A percentile compares a stretch with the other conserved stretches of the same genome.
These are phyloP conservation scores for Parascotia fuliginaria DNA, from an alignment of 2,888 invertebrate genomes.

Conservation along the genomic window DNA sequence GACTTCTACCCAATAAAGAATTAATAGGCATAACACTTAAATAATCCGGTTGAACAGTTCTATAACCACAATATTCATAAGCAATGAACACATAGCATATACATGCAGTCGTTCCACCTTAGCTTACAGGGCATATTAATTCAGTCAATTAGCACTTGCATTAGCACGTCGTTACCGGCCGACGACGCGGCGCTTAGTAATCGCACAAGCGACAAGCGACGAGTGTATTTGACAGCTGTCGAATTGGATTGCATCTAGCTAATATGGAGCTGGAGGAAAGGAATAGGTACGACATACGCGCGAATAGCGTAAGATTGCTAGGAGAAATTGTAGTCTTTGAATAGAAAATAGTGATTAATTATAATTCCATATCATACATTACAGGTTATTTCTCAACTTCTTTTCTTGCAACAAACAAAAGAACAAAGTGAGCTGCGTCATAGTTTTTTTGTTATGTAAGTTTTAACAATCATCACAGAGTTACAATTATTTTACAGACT, in stretches of 20 bases:
- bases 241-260: slow-evolving; percentile 82
- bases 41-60: neutral
- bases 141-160: slow-evolving; percentile 57
- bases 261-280: slow-evolving; percentile 68
- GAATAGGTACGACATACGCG: slow-evolving; percentile 50
- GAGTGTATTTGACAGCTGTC: slow-evolving; percentile 84
- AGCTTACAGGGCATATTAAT: slow-evolving; percentile 67
- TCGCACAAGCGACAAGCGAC: slow-evolving; percentile 73
- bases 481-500: too few species aligned
- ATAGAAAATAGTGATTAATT: too few species aligned
- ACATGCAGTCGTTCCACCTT: slow-evolving; percentile 27
- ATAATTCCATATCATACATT: too few species aligned
- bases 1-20: too few species aligned
- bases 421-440: too few species aligned
- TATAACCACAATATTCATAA: slow-evolving; percentile 8
- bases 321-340: too few species aligned
- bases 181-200: slow-evolving; percentile 57
- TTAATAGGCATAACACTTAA: too few species aligned
- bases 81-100: slow-evolving; percentile 14
- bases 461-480: too few species aligned
- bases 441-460: too few species aligned
- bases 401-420: too few species aligned
- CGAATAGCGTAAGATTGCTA: neutral
- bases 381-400: too few species aligned
- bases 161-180: slow-evolving; percentile 76